Conservation (phyloP, 2,113 vertebrate species). For the Cynoglossus semilaevis region DNA sequence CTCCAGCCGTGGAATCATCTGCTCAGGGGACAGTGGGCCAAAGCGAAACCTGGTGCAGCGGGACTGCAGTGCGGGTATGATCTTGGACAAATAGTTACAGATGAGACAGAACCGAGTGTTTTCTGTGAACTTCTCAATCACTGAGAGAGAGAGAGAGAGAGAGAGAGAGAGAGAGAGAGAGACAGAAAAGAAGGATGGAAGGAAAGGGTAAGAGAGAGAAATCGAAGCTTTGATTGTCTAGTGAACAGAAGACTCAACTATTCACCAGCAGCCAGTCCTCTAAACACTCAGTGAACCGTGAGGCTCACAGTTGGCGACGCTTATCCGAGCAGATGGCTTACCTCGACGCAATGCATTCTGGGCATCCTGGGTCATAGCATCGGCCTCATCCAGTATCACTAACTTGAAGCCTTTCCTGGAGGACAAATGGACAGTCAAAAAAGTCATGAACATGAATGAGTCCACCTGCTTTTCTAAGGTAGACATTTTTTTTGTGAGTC, state of each 20-base stretch:
- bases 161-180: not conserved
- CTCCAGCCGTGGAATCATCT: constrained; percentile 91
- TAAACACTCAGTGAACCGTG: constrained; percentile 61
- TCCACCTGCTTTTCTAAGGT: not conserved
- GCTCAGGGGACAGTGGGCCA: constrained; percentile 86
- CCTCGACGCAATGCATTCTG: constrained; percentile 96
- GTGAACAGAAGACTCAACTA: constrained; percentile 10
- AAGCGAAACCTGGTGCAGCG: constrained; percentile 96
- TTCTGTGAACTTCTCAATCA: constrained; percentile 97
- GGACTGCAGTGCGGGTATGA: constrained; percentile 96
- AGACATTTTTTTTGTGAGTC: constrained; percentile 20
- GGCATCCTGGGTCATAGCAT: constrained; percentile 98
- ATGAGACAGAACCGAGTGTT: constrained; percentile 96
- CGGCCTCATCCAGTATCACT: constrained; percentile 95
- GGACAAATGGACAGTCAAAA: not conserved
- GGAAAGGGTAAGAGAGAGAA: not conserved
- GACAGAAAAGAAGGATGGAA: not conserved
- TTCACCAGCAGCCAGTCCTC: constrained; percentile 33
- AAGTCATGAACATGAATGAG: not conserved
- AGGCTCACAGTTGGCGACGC: constrained; percentile 60
- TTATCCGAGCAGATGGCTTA: constrained; percentile 77
- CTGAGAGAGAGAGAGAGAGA: constrained; percentile 57
- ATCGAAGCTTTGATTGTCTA: not conserved
- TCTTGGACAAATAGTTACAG: constrained; percentile 97
- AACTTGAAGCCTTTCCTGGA: constrained; percentile 94